Conservation (phyloP, 30 jellyfish, hydroid and myxozoan species). For the Haliclystus octoradiatus region DNA sequence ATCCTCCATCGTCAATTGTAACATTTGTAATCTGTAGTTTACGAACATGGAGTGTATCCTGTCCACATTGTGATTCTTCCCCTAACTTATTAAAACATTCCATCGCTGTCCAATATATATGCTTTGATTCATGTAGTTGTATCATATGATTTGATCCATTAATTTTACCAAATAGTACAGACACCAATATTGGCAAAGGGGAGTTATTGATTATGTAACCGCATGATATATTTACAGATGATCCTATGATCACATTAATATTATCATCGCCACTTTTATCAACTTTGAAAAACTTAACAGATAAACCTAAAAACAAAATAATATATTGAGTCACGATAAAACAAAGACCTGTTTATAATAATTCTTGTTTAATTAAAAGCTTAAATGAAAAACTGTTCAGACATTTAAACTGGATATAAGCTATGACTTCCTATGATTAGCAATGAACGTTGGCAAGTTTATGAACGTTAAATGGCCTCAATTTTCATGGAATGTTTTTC, state of each 20-base stretch:
- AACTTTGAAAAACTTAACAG: not conserved
- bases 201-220: not conserved
- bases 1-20: not conserved
- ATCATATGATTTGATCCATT: not conserved
- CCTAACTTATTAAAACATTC: not conserved
- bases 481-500: too few species aligned
- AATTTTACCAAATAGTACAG: not conserved
- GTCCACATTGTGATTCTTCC: too few species aligned
- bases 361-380: too few species aligned
- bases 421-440: too few species aligned
- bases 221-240: not conserved
- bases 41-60: not conserved
- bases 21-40: not conserved
- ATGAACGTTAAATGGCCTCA: too few species aligned
- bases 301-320: not conserved
- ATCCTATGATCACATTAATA: not conserved
- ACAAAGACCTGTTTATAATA: too few species aligned
- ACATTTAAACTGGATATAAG: too few species aligned
- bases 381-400: too few species aligned
- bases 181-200: not conserved
- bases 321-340: too few species aligned
- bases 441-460: too few species aligned
- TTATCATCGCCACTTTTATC: not conserved
- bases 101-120: not conserved
- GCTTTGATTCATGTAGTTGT: not conserved